These are phyloP conservation scores for Jacana jacana DNA, from an alignment of 2,113 vertebrate species.

Conservation along the genomic window DNA sequence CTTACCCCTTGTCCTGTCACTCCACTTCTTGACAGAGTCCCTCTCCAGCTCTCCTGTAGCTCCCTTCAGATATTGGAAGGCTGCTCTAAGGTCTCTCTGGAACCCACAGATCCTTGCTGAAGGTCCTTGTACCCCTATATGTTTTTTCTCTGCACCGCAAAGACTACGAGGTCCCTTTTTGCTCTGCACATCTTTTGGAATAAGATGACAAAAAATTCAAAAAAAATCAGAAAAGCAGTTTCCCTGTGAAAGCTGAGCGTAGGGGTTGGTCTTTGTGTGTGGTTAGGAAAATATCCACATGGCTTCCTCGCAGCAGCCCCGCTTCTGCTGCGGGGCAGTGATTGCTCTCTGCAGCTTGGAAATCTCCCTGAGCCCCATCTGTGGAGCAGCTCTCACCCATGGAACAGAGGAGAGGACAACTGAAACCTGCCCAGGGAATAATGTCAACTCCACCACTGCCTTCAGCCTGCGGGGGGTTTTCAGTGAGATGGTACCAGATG, in stretches of 20 bases:
- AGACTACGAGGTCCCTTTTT: not conserved
- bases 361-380: not conserved
- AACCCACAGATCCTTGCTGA: not conserved
- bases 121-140: not conserved
- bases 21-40: too few species aligned
- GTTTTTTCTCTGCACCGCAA: not conserved
- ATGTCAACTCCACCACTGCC: not conserved
- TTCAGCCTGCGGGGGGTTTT: not conserved
- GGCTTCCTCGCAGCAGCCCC: not conserved
- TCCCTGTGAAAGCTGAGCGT: not conserved
- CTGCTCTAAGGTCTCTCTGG: too few species aligned
- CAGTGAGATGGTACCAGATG: rapidly evolving
- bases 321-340: not conserved
- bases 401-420: not conserved
- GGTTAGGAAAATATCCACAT: not conserved
- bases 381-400: not conserved
- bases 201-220: too few species aligned
- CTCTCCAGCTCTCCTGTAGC: too few species aligned
- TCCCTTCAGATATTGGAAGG: too few species aligned
- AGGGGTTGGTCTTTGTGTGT: not conserved
- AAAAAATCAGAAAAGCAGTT: not conserved
- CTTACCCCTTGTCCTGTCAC: too few species aligned
- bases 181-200: not conserved
- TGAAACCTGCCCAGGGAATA: not conserved
- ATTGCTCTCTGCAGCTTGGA: not conserved